These are phyloP conservation scores for Chymomyza procnemis DNA, from an alignment of 2,888 invertebrate species.

Conservation along the genomic window DNA sequence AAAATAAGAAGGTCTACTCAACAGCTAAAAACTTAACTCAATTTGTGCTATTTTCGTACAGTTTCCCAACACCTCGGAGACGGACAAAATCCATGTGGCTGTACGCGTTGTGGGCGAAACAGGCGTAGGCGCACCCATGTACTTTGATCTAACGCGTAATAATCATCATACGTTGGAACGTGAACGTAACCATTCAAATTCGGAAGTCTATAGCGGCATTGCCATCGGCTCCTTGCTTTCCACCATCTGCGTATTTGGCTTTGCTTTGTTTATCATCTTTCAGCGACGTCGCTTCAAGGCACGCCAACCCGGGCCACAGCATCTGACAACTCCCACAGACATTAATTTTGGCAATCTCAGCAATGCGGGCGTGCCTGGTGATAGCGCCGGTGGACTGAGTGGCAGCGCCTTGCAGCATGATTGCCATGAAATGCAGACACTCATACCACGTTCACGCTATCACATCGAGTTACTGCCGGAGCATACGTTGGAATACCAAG, in stretches of 20 bases:
- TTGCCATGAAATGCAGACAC: constrained; percentile 78
- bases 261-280: constrained; percentile 74
- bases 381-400: constrained; percentile 74
- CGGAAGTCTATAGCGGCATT: constrained; percentile 76
- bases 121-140: constrained; percentile 77
- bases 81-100: constrained; percentile 77
- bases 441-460: constrained; percentile 74
- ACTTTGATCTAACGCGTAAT: constrained; percentile 70
- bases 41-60: not conserved
- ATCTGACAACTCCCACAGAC: constrained; percentile 74
- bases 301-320: constrained; percentile 71
- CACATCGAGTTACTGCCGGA: constrained; percentile 67
- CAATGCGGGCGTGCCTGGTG: constrained; percentile 70
- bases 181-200: constrained; percentile 52
- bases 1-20: not conserved
- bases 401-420: constrained; percentile 75
- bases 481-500: constrained; percentile 65
- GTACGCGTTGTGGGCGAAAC: constrained; percentile 77
- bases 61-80: constrained; percentile 77
- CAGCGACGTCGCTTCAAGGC: constrained; percentile 76
- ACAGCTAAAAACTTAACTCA: not conserved
- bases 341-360: constrained; percentile 75
- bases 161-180: constrained; percentile 60
- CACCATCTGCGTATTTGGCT: constrained; percentile 70
- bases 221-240: constrained; percentile 75